Evolutionary conservation across 2,797 vertebrate genomes (phyloP).

Genomic region (Sebastes steindachneri): DNA sequence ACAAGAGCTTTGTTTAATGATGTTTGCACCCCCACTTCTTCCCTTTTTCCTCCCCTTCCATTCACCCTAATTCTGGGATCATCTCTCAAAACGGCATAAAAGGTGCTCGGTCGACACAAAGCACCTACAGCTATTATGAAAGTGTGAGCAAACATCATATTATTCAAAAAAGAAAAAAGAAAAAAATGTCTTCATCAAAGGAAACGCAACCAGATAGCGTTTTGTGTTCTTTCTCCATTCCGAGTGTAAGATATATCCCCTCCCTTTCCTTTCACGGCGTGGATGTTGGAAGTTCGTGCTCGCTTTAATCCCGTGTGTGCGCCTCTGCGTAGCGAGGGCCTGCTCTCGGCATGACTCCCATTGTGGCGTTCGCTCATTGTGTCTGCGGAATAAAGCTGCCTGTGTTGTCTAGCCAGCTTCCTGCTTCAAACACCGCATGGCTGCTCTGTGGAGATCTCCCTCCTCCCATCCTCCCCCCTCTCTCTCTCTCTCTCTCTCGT

Average conservation of each 20-base stretch:
- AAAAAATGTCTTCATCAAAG: conserved; percentile 52
- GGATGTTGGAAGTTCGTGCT: conserved; percentile 75
- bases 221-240: conserved; percentile 43
- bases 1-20: conserved; percentile 31
- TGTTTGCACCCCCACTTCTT: conserved; percentile 5
- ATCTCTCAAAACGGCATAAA: conserved; percentile 42
- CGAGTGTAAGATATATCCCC: conserved; percentile 55
- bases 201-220: conserved; percentile 30
- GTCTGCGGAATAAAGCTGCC: conserved; percentile 82
- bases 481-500: conserved; percentile 21
- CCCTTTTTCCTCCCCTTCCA: background rate
- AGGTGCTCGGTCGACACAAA: conserved; percentile 47
- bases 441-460: conserved; percentile 72
- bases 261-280: conserved; percentile 70
- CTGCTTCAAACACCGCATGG: conserved; percentile 82
- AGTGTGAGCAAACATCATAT: conserved; percentile 58
- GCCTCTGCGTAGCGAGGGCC: conserved; percentile 74
- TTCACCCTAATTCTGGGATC: conserved; percentile 45
- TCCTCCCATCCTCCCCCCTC: conserved; percentile 48
- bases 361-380: conserved; percentile 82
- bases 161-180: conserved; percentile 32
- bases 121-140: conserved; percentile 55
- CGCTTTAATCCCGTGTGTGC: conserved; percentile 79
- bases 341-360: conserved; percentile 84
- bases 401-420: conserved; percentile 88